Base-by-base conservation (phyloP, 2,113 vertebrate species). In the Haliaeetus leucogaster region DNA sequence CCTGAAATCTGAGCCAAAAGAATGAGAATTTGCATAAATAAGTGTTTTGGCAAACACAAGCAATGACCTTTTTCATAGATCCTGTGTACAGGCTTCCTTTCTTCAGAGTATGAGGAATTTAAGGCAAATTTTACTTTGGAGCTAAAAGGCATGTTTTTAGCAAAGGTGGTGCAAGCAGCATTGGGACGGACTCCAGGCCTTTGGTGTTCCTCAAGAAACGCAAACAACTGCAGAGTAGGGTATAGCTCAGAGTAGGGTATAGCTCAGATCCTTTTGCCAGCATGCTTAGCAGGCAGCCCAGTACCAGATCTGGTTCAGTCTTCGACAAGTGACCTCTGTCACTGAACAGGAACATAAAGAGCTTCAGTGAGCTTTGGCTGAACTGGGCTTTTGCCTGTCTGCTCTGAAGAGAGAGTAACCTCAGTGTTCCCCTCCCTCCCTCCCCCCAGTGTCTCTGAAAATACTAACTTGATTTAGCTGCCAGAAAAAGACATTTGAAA, bases 291-390 rank as follows among this genome's bases (percentile, higher is more conserved):
- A 79, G 90, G 93, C 93, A 82, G 58, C 70, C 87, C 95, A 67
- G 85, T 42, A 85, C 85, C 82, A 90, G 90, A 55, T 91, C 90
- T 82, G 82, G 48, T 92, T 96, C 87, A 84, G 82, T 22, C 90
- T 84, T 93, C 2, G 10, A 97, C 96, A 97, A 97, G 90, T 96
- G 96, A 96, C 96, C 95, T 96, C 96, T 96, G 95, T 97, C 95
- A 65, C 87, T 73, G 92, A 68, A 56, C 3, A 0, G 70, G 79
- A 93, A 26, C 87, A 97, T 97, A 97, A 96, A 97, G 96, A 96
- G 96, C 90, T 58, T 96, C 95, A 97, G 96, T 97, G 96, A 94
- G 96, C 95, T 74, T 80, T 74, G 94, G 91, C 94, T 97, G 96
- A 95, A 90, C 96, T 77, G 89, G 87, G 93, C 82, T 96, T 94